Percentiles rank a stretch among this genome's conserved stretches.
These are phyloP conservation scores for Sylvietta virens DNA, from an alignment of 2,113 vertebrate genomes.

Conservation along the genomic window DNA sequence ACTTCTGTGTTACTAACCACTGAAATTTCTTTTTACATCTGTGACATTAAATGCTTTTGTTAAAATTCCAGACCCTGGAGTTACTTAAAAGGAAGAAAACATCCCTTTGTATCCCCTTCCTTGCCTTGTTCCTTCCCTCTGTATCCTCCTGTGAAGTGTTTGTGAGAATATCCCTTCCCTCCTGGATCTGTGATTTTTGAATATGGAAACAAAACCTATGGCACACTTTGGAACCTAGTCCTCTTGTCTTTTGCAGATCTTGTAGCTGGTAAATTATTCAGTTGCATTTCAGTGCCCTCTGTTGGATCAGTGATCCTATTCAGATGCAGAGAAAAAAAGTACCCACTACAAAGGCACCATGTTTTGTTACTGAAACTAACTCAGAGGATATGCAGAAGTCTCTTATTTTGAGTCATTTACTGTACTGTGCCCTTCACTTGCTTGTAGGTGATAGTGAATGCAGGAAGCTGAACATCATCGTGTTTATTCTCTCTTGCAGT, in stretches of 20 bases:
- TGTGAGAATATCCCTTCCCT: neutral
- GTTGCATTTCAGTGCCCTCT: neutral
- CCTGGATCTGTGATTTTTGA: neutral
- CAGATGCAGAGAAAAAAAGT: neutral
- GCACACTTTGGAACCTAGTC: neutral
- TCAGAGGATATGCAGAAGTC: neutral
- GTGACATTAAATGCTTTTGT: neutral
- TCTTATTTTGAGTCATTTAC: neutral
- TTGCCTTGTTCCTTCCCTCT: neutral
- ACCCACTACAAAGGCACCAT: neutral
- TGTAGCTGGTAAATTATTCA: neutral
- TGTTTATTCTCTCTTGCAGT: slow-evolving; percentile 68
- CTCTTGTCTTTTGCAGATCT: neutral
- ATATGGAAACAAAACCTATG: neutral
- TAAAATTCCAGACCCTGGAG: neutral
- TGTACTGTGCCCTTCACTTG: neutral
- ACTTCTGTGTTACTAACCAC: neutral
- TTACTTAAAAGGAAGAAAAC: neutral
- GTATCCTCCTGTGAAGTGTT: neutral
- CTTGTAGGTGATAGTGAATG: neutral
- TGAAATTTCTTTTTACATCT: neutral
- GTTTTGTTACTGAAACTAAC: neutral
- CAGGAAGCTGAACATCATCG: neutral
- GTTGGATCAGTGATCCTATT: neutral
- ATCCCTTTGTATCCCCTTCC: neutral